Evolutionary conservation across 64 coral and sea anemone species (phyloP), one percentile per base, ranked within the genome.

Genomic region (Dendronephthya gigantea): DNA sequence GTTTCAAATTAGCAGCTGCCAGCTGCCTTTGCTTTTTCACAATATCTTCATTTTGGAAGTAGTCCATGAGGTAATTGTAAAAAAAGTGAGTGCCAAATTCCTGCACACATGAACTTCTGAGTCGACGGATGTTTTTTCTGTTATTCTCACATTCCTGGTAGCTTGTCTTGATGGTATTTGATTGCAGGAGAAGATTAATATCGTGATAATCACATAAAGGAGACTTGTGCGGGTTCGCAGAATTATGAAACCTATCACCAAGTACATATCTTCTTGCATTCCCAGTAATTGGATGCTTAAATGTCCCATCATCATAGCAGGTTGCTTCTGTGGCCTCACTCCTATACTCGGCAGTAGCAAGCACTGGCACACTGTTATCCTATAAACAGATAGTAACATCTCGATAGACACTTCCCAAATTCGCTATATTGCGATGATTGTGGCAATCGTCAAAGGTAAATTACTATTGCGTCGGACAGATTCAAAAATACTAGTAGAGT

Each of bases 41-140:
- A 25, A 70, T 70, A 14, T 10, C 66, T 25, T 70, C 66, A 70
- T 70, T 70, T n/a, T 70, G 66, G 27, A 17, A 70, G 23, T 17
- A 70, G 30, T 70, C 66, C 66, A 70, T 70, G 12, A 70, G 30
- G 66, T 70, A 70, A 70, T 70, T 70, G 66, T 70, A 70, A 32
- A 70, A 70, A 70, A 70, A 70, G 27, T 70, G 66, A 25, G 30
- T 32, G 30, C 7, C 7, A 70, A 70, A 70, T 17, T 22, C 9
- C 27, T 70, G 66, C 30, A 32, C 30, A n/a, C 23, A 70, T 22
- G 66, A 25, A n/a, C 66, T 70, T 14, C 66, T 9, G 7, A 14
- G 27, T 14, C 0, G 19, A 8, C 66, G 9, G 7, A 25, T n/a
- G 7, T 70, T 70, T 70, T n/a, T 32, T 70, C 66, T 32, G 66